Evolutionary conservation across 2,888 invertebrate species (phyloP), one percentile per base, ranked within the genome.

Genomic region (Volucella bombylans): DNA sequence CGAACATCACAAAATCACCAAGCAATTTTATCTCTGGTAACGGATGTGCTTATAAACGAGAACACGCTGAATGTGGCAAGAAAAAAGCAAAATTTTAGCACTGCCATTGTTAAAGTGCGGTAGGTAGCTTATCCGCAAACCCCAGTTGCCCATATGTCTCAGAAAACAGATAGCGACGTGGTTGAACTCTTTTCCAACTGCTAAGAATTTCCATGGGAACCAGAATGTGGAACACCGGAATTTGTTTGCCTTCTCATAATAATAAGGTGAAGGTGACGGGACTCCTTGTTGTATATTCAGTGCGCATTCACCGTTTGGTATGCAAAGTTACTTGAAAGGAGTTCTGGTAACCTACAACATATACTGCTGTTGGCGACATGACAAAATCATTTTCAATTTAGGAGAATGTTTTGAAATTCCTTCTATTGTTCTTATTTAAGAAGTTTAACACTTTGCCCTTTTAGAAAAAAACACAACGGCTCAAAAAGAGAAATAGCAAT

Each of bases 161-260:
- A 49, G 31, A 50, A 57, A 62, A 47, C 64, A 55, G 23, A 59
- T 59, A 62, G 45, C 54, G 43, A 50, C 18, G 55, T 50, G 62
- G 61, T 55, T 62, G 55, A 73, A 62, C 67, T 73, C 61, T 49
- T 73, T 38, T 62, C 61, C 67, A 55, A 80, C 73, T 61, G 65
- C 61, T 68, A 11, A 67, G 52, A 52, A 62, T 78, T 73, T 68
- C 50, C 80, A 65, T 68, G 49, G 54, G 65, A 80, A 55, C 68
- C 68, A 73, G 74, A 81, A 69, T 64, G 57, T 74, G 81, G 68
- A 74, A 69, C 74, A 81, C 74, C 62, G 69, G 74, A 81, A 74
- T 81, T 55, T 74, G 57, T 69, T 81, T 68, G 80, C 67, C 73
- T 62, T 61, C 67, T 80, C 73, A 74, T 74, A 81, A 74, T 74